Percentiles rank a stretch among this genome's conserved stretches.
Evolutionary conservation across 2,113 vertebrate species (phyloP).

Genomic region (Gambusia holbrooki): DNA sequence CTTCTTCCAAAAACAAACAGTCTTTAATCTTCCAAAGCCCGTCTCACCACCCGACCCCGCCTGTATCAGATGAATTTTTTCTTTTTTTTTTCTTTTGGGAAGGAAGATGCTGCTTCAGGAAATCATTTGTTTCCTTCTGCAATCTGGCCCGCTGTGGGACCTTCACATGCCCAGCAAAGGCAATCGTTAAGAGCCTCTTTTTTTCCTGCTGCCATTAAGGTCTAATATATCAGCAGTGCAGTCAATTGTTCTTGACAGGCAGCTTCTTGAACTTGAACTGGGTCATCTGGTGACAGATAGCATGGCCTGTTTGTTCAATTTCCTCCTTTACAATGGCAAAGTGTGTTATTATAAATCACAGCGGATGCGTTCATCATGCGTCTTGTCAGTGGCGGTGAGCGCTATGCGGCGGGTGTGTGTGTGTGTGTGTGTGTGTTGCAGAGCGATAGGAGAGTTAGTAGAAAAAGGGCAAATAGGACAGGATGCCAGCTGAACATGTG

Average conservation of each 20-base stretch:
- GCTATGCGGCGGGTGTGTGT: background rate
- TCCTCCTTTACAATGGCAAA: slow-evolving; percentile 72
- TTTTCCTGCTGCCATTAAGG: slow-evolving; percentile 74
- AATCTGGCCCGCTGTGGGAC: slow-evolving; percentile 64
- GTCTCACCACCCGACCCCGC: slow-evolving; percentile 3
- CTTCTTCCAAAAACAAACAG: slow-evolving; percentile 12
- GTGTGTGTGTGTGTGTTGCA: background rate
- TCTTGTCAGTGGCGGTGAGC: slow-evolving; percentile 65
- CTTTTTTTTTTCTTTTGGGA: slow-evolving; percentile 17
- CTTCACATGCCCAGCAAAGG: slow-evolving; percentile 76
- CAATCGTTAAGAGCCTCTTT: slow-evolving; percentile 75
- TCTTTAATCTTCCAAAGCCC: slow-evolving; percentile 25
- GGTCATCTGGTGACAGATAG: slow-evolving; percentile 81
- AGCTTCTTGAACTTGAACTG: slow-evolving; percentile 83
- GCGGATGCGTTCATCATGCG: slow-evolving; percentile 77
- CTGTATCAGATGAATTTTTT: slow-evolving; percentile 52
- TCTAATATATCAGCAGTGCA: slow-evolving; percentile 82
- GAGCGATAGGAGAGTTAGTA: background rate
- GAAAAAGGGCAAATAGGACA: slow-evolving; percentile 56
- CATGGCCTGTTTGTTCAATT: slow-evolving; percentile 80
- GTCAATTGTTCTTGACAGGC: slow-evolving; percentile 80
- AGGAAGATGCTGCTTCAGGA: slow-evolving; percentile 64
- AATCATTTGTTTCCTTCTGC: slow-evolving; percentile 72
- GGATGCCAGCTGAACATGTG: slow-evolving; percentile 33
- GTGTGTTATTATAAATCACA: slow-evolving; percentile 81